Conservation (phyloP, 2,888 invertebrate genomes). For the Dicyrtomina minuta region DNA sequence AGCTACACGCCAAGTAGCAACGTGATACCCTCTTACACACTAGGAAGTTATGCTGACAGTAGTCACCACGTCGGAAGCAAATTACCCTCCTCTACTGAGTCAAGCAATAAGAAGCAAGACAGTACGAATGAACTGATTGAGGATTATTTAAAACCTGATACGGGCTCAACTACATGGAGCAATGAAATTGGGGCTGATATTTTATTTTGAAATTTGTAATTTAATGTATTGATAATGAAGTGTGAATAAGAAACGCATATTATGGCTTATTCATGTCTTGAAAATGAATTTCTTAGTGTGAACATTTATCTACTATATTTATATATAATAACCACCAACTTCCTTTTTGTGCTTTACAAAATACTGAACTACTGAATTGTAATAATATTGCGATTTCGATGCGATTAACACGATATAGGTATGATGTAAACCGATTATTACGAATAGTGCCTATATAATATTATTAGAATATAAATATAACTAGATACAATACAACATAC, state of each 20-base stretch:
- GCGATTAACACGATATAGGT: too few relatives aligned
- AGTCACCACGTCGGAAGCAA: constrained; percentile 46
- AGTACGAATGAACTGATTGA: constrained; percentile 56
- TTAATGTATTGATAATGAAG: neutral
- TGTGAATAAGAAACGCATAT: too few relatives aligned
- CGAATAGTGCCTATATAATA: too few relatives aligned
- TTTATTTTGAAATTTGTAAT: constrained; percentile 41
- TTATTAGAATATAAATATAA: too few relatives aligned
- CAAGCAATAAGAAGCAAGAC: constrained; percentile 51
- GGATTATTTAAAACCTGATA: constrained; percentile 51
- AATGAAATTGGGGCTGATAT: constrained; percentile 52
- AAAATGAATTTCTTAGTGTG: too few relatives aligned
- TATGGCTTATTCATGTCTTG: too few relatives aligned
- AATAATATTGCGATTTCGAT: too few relatives aligned
- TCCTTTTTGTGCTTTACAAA: constrained; percentile 15
- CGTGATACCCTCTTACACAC: constrained; percentile 42
- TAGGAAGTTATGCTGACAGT: constrained; percentile 41
- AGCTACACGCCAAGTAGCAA: constrained; percentile 83
- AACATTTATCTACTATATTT: too few relatives aligned
- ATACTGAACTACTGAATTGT: too few relatives aligned
- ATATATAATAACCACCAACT: neutral
- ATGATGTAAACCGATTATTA: too few relatives aligned
- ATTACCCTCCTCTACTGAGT: constrained; percentile 25
- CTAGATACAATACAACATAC: too few relatives aligned
- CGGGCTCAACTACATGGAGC: constrained; percentile 51